A percentile compares a stretch with the other conserved stretches of the same genome.
Evolutionary conservation across 1,140 invertebrate species (phyloP).

Genomic region (Diabrotica virgifera): DNA sequence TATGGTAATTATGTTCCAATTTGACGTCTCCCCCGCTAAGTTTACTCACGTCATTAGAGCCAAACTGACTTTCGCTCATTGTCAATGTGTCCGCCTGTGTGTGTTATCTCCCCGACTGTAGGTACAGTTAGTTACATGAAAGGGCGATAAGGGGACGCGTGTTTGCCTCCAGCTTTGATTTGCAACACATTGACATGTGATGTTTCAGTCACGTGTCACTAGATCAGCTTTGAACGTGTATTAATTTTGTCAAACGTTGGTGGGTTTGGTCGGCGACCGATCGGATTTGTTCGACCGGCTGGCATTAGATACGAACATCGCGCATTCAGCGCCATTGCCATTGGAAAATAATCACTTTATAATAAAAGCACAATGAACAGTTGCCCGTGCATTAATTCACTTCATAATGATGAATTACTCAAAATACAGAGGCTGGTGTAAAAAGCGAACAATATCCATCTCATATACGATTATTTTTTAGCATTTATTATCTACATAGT

Average conservation of each 20-base stretch:
- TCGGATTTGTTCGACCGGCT: background rate
- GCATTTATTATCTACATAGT: too few species aligned
- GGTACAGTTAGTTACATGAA: constrained; percentile 8
- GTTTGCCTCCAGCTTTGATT: constrained; percentile 29
- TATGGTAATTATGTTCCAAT: constrained; percentile 1
- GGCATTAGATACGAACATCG: constrained; percentile 1
- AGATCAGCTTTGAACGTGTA: constrained; percentile 15
- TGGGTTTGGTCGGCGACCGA: constrained; percentile 8
- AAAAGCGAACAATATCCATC: too few species aligned
- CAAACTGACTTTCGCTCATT: background rate
- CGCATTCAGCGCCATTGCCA: too few species aligned
- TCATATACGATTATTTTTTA: too few species aligned
- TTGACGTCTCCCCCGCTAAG: background rate
- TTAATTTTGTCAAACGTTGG: constrained; percentile 18
- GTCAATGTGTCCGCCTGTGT: constrained; percentile 7
- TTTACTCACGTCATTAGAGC: constrained; percentile 2
- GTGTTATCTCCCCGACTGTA: constrained; percentile 10
- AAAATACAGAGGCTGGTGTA: too few species aligned
- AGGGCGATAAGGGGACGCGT: constrained; percentile 23
- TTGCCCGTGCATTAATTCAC: too few species aligned
- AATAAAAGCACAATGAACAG: too few species aligned
- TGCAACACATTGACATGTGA: constrained; percentile 37
- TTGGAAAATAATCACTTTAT: too few species aligned
- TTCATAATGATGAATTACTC: too few species aligned
- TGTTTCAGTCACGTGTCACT: constrained; percentile 32